Conservation (phyloP, 2,797 vertebrate species). For the Channa striata region DNA sequence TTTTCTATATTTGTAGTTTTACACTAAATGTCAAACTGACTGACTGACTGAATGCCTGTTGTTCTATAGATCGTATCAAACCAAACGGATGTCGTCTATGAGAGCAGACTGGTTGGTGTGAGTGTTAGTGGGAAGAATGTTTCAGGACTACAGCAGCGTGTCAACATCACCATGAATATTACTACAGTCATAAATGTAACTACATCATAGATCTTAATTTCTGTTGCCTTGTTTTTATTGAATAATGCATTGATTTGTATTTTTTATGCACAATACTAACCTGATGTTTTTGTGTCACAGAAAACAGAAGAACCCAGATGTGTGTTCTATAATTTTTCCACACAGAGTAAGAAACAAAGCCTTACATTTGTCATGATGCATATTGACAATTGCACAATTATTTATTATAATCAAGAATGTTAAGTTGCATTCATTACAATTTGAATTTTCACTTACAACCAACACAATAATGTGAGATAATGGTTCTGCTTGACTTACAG, state of each 20-base stretch:
- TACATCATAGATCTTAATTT: neutral
- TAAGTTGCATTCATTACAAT: neutral
- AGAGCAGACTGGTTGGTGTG: slow-evolving; percentile 46
- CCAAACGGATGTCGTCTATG: slow-evolving; percentile 5
- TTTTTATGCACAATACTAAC: no score
- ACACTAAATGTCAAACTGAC: no score
- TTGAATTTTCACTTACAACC: neutral
- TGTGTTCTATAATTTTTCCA: slow-evolving; percentile 45
- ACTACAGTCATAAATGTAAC: neutral
- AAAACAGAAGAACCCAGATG: slow-evolving; percentile 19
- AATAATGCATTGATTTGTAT: no score
- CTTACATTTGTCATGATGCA: neutral
- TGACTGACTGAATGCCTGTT: neutral
- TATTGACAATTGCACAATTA: neutral
- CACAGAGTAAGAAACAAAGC: slow-evolving; percentile 40
- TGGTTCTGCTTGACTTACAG: slow-evolving; percentile 33
- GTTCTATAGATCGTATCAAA: neutral
- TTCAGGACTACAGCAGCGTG: slow-evolving; percentile 35
- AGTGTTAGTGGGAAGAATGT: slow-evolving; percentile 27
- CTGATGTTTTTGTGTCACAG: slow-evolving; percentile 35
- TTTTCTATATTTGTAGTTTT: no score
- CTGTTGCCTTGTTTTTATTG: no score
- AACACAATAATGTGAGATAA: neutral
- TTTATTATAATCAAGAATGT: neutral
- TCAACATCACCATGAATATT: slow-evolving; percentile 61